Percentiles rank a stretch among this genome's conserved stretches.
phyloP scores from a whole-genome alignment of 1,140 invertebrate genomes.

The Dufourea novaeangliae region DNA sequence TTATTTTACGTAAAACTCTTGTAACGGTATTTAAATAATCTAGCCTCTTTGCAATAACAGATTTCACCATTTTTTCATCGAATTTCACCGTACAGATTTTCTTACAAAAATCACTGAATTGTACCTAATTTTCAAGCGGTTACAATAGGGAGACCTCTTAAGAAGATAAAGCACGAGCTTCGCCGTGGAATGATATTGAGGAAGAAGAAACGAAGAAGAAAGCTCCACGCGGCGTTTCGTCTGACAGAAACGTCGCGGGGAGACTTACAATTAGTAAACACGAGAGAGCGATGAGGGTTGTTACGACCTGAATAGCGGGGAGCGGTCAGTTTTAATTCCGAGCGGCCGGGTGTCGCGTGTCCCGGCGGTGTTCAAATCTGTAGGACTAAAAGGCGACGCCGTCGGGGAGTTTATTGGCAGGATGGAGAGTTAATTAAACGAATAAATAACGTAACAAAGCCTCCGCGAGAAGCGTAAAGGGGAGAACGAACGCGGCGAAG shows the following conservation, averaged over 20 bases:
- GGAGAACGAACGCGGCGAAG: neutral
- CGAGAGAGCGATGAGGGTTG: neutral
- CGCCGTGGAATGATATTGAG: neutral
- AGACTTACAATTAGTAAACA: conserved; percentile 48
- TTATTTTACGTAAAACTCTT: too few relatives aligned
- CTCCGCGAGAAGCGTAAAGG: conserved; percentile 24
- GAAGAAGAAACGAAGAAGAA: neutral
- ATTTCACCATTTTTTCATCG: too few relatives aligned
- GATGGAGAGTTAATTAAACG: conserved; percentile 78
- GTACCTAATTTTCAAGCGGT: too few relatives aligned
- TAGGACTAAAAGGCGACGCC: conserved; percentile 53
- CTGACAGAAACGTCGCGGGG: conserved; percentile 8
- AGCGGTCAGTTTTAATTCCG: conserved; percentile 62
- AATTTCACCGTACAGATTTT: too few relatives aligned
- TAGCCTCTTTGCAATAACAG: too few relatives aligned
- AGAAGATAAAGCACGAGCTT: neutral
- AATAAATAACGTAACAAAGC: conserved; percentile 78
- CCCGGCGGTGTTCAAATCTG: conserved; percentile 69
- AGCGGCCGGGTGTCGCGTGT: conserved; percentile 67
- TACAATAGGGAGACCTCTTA: too few relatives aligned
- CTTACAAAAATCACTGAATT: too few relatives aligned
- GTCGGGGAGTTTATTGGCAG: conserved; percentile 69
- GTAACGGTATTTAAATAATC: too few relatives aligned
- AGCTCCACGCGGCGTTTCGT: neutral
- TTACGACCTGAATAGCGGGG: conserved; percentile 10